Percentiles rank a stretch among this genome's conserved stretches.
phyloP scores from a whole-genome alignment of 2,888 invertebrate species.

The Arctia plantaginis region DNA sequence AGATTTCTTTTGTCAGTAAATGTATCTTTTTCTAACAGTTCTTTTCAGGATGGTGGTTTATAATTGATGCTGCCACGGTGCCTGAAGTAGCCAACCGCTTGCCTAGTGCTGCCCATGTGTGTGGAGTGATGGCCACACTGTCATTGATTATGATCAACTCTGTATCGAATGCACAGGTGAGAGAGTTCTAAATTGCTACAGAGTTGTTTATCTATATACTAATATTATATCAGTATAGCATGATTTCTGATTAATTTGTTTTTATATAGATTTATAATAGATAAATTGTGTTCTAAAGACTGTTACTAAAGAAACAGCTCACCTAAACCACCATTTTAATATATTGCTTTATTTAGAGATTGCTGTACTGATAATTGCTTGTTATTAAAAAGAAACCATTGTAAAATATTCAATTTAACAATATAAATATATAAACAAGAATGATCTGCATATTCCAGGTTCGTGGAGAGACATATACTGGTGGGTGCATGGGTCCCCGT shows the following conservation, averaged over 20 bases:
- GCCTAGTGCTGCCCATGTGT: slow-evolving; percentile 94
- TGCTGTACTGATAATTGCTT: no score
- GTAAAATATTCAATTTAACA: no score
- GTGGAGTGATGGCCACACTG: slow-evolving; percentile 97
- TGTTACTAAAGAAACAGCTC: no score
- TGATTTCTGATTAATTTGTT: not conserved
- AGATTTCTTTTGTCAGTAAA: not conserved
- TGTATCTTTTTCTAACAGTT: slow-evolving; percentile 87
- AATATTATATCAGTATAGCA: no score
- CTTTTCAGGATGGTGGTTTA: slow-evolving; percentile 99
- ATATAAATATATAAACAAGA: not conserved
- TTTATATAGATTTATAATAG: not conserved
- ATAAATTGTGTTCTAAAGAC: not conserved
- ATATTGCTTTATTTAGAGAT: no score
- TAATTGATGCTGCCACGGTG: slow-evolving; percentile 96
- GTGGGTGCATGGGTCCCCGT: slow-evolving; percentile 94
- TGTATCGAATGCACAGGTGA: slow-evolving; percentile 96
- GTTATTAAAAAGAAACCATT: no score
- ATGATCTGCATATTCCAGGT: slow-evolving; percentile 79
- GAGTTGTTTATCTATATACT: not conserved
- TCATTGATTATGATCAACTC: slow-evolving; percentile 99
- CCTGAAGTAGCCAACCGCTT: slow-evolving; percentile 88
- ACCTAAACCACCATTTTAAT: no score
- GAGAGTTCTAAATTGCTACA: not conserved
- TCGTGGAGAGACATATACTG: slow-evolving; percentile 93